Percentiles rank a stretch among this genome's conserved stretches.
Evolutionary conservation across 23 tunicate genomes (phyloP).

Genomic region (Ciona savignyi): DNA sequence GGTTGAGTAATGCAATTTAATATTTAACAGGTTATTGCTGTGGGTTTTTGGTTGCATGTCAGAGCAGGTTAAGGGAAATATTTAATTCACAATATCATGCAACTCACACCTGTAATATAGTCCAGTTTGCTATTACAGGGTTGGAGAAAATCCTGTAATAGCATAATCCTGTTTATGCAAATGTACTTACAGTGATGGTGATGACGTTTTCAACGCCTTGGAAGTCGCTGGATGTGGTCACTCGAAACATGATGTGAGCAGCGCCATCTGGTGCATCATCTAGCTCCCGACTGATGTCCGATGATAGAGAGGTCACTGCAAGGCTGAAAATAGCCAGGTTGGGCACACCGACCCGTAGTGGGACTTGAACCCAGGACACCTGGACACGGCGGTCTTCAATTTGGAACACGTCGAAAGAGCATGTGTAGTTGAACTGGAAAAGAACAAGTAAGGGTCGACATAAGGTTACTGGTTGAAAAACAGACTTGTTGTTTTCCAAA

Average conservation of each 20-base stretch:
- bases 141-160: too few species aligned
- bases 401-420: slow-evolving; percentile 39
- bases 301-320: slow-evolving; percentile 4
- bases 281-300: slow-evolving; percentile 22
- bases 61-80: too few species aligned
- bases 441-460: too few species aligned
- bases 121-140: too few species aligned
- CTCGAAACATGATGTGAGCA: slow-evolving; percentile 20
- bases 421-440: slow-evolving; percentile 21
- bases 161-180: too few species aligned
- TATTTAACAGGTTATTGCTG: too few species aligned
- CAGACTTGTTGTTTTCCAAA: too few species aligned
- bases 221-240: slow-evolving; percentile 34
- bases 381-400: slow-evolving; percentile 17
- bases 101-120: too few species aligned
- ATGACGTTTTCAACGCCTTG: slow-evolving; percentile 21
- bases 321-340: slow-evolving; percentile 8
- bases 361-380: slow-evolving; percentile 27
- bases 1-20: too few species aligned
- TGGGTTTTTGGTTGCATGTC: too few species aligned
- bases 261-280: slow-evolving; percentile 26
- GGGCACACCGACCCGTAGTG: slow-evolving; percentile 21
- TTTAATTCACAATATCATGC: too few species aligned
- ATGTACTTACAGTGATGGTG: slow-evolving; percentile 17
- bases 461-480: not conserved